Percentiles rank a stretch among this genome's conserved stretches.
Conservation (phyloP, 2,888 invertebrate genomes). For the Ephialtes manifestator region DNA sequence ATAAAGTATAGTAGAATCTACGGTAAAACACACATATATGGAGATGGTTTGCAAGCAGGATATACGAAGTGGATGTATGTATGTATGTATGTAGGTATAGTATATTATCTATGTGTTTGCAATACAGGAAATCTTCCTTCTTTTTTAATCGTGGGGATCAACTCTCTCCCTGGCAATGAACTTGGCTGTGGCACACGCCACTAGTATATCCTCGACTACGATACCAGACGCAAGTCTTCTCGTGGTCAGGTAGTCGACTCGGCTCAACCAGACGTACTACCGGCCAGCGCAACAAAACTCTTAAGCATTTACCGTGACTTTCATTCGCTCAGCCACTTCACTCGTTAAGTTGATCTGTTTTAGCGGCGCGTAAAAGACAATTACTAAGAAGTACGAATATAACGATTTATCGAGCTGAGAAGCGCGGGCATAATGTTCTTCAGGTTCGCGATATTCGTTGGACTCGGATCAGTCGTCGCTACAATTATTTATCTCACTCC, state of each 20-base stretch:
- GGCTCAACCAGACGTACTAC: background rate
- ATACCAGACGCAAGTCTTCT: conserved; percentile 77
- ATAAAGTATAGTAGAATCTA: background rate
- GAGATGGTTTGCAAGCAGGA: background rate
- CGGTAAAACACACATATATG: background rate
- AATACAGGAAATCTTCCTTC: conserved; percentile 69
- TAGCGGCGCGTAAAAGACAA: background rate
- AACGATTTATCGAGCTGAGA: conserved; percentile 22
- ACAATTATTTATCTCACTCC: conserved; percentile 91
- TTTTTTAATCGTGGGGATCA: conserved; percentile 77
- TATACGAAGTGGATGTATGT: background rate
- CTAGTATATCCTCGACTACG: conserved; percentile 83
- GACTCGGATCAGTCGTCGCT: conserved; percentile 89
- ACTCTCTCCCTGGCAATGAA: conserved; percentile 85
- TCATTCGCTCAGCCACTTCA: background rate
- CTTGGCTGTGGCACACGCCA: conserved; percentile 77
- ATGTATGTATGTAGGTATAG: background rate
- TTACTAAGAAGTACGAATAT: conserved; percentile 19
- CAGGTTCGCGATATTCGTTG: conserved; percentile 89
- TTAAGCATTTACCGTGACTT: background rate
- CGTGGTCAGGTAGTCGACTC: background rate
- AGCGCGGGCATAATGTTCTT: conserved; percentile 86
- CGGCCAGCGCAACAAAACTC: background rate
- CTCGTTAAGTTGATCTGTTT: background rate
- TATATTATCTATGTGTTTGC: background rate